A percentile compares a stretch with the other conserved stretches of the same genome.
Conservation (phyloP, 2,797 vertebrate species). For the Thripadectes ignobilis region DNA sequence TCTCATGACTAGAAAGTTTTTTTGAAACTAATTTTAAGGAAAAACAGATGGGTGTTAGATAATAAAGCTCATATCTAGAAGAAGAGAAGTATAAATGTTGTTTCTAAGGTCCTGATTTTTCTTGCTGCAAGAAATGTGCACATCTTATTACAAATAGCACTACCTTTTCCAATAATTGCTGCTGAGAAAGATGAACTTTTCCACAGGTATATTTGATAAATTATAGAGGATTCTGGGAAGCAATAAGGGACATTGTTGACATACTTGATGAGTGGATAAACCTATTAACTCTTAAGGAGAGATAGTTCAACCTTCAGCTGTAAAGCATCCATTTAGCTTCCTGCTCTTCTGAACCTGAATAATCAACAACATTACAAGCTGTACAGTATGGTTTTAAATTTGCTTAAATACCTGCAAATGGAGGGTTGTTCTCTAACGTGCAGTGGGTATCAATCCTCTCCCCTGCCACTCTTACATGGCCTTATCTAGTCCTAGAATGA, state of each 20-base stretch:
- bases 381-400: background rate
- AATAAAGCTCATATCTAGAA: background rate
- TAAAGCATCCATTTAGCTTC: background rate
- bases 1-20: background rate
- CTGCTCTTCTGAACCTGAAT: background rate
- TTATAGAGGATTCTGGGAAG: background rate
- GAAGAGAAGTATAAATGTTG: background rate
- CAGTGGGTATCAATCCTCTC: background rate
- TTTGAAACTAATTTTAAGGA: background rate
- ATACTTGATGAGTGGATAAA: background rate
- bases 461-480: rapidly evolving
- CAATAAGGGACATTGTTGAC: background rate
- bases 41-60: background rate
- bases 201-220: background rate
- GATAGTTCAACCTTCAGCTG: background rate
- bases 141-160: background rate
- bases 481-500: background rate
- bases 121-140: background rate
- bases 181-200: background rate
- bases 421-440: background rate
- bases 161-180: background rate
- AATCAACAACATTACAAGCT: background rate
- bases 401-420: background rate
- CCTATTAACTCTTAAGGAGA: background rate
- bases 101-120: background rate